Evolutionary conservation across 2,113 vertebrate species (phyloP), one percentile per base, ranked within the genome.

Genomic region (Hemiprocne comata): DNA sequence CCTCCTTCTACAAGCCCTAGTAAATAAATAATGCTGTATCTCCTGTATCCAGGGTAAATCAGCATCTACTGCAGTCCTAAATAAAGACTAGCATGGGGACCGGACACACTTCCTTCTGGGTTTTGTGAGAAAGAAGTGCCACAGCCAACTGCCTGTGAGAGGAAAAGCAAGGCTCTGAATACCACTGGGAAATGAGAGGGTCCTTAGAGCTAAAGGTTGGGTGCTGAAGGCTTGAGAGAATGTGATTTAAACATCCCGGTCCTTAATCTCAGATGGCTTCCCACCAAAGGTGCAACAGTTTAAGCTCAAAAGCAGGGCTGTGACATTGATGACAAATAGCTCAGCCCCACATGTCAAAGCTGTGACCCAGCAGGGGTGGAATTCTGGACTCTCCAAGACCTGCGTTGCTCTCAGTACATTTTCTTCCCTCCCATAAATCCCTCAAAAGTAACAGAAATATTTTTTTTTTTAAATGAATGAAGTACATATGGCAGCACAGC

Each of bases 401-500:
- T 70, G 26, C 0, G 1, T 15, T 85, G 50, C 85, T 36, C 55
- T 91, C 64, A 73, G 67, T 38, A 28, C 21, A 10, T 72, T 73
- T 79, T 91, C 16, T 58, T 40, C 24, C 28, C 61, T 76, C 42
- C 50, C 34, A 44, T 17, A 87, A 65, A 64, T 78, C 55, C 67
- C 78, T 91, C 82, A 80, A 7, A 31, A 83, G 60, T 64, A 90
- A 80, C 67, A 94, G 62, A 91, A 93, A 83, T 73, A 10, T 33
- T 80, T 87, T 95, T 87, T 95, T 74, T 72, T 0, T 76, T 85
- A 95, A 94, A 94, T 85, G 55, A 90, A 94, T 90, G 84, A 95
- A 80, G 53, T 92, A 75, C 93, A 94, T 94, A 94, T 95, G 95
- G 90, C 71, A 89, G 93, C 86, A 86, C 95, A 96, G 75, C 75